A percentile compares a stretch with the other conserved stretches of the same genome.
Conservation (phyloP, 2,888 invertebrate genomes). For the Iselma pallidipennis region DNA sequence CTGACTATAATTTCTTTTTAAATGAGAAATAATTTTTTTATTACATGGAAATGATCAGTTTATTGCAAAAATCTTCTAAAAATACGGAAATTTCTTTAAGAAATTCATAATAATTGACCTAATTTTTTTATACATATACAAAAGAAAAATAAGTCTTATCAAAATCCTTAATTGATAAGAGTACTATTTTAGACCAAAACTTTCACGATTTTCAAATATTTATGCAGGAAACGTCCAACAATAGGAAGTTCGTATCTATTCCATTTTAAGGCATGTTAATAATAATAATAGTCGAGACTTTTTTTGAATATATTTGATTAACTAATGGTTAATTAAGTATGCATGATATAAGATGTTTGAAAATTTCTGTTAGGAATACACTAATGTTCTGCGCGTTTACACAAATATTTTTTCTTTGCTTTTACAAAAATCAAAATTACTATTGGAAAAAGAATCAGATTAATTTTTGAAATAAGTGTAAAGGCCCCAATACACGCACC, state of each 20-base stretch:
- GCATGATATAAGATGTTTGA: background rate
- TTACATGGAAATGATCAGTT: background rate
- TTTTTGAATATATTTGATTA: background rate
- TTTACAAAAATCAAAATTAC: no score
- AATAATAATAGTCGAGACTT: background rate
- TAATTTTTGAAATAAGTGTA: no score
- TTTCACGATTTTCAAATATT: background rate
- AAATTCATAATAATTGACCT: background rate
- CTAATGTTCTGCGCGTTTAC: no score
- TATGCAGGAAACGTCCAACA: background rate
- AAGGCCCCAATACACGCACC: no score
- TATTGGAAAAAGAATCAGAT: no score
- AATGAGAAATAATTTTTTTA: background rate
- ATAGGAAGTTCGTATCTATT: background rate
- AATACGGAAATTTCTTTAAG: conserved; percentile 20
- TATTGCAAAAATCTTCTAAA: conserved; percentile 11
- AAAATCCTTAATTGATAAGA: no score
- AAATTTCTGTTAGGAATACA: background rate
- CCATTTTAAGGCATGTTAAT: background rate
- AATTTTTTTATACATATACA: no score
- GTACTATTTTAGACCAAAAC: background rate
- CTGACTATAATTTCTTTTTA: conserved; percentile 17
- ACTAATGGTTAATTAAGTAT: background rate
- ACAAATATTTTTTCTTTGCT: no score
- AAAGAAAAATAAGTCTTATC: no score